These are phyloP conservation scores for Platygyra sinensis DNA, from an alignment of 64 coral and sea anemone species.

Conservation along the genomic window DNA sequence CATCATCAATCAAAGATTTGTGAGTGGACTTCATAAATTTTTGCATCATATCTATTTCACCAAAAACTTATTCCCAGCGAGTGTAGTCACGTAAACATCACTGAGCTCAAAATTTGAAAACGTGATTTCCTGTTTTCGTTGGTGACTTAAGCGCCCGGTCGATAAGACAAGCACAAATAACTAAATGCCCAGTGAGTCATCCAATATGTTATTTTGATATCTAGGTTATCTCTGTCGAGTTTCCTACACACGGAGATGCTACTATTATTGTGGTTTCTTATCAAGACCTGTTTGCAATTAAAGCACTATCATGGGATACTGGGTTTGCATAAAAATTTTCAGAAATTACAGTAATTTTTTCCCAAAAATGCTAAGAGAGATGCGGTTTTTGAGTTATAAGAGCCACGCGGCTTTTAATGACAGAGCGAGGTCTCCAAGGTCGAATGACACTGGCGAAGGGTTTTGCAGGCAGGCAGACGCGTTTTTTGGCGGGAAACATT, in stretches of 20 bases:
- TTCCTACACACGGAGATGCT: background rate
- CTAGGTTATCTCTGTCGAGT: background rate
- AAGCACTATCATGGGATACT: background rate
- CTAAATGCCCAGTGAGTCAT: background rate
- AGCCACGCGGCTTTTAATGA: background rate
- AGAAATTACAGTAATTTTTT: background rate
- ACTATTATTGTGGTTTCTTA: background rate
- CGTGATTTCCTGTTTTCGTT: slow-evolving; percentile 24
- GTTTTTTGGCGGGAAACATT: slow-evolving; percentile 33
- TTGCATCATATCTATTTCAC: background rate
- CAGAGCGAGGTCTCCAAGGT: background rate
- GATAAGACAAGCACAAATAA: slow-evolving; percentile 16
- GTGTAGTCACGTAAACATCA: background rate
- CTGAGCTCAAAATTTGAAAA: background rate
- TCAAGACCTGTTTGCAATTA: background rate
- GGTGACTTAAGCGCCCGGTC: background rate
- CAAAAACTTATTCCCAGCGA: background rate
- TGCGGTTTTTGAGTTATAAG: background rate
- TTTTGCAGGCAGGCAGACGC: background rate
- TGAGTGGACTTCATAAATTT: background rate
- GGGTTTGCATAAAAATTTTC: background rate
- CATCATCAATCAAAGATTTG: background rate
- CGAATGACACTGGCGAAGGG: background rate
- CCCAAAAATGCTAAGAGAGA: background rate
- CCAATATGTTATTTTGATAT: slow-evolving; percentile 29